Base-by-base conservation (phyloP, 2,888 invertebrate genomes). In the Buathra laborator region DNA sequence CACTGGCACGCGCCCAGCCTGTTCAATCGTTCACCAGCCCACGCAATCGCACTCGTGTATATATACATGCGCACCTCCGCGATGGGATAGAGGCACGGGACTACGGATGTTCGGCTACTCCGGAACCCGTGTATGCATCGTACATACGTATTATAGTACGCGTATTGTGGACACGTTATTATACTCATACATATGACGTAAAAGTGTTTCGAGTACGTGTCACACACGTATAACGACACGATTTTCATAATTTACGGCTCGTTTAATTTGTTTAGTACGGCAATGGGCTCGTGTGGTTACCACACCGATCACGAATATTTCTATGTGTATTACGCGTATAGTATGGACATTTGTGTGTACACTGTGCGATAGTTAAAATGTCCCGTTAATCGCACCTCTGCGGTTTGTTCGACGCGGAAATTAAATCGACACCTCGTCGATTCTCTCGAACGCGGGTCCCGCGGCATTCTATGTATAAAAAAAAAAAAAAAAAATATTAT, bases 241-340 rank as follows among this genome's bases (percentile, higher is more conserved):
- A 92, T 93, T 93, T 93, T 93, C 93, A 93, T 93, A 93, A 93
- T 93, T 93, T 91, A 93, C 92, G 89, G 90, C 88, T 90, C 89
- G 90, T 91, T 93, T 90, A 92, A 92, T 93, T 91, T 91, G 90
- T 91, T 91, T 90, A 89, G 67, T 90, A 90, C 87, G 87, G 87
- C 89, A 80, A 51, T 74, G 88, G 84, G 37, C 56, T 19, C 43
- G 70, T 74, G 32, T 67, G 44, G 53, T 67, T 70, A 74, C 12
- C 76, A 43, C 51, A 76, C 44, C 44, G n/a, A 70, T 53, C 72
- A 46, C 37, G 48, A 62, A 51, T 48, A 81, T 79, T 68, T 14
- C 44, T 78, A 48, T 68, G 77, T 86, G 75, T 75, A 66, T 80
- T 80, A 7, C 6, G 19, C 51, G 19, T 81, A 79, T 75, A 59